Conservation (phyloP, 1,140 invertebrate genomes). For the Drosophila watanabei region DNA sequence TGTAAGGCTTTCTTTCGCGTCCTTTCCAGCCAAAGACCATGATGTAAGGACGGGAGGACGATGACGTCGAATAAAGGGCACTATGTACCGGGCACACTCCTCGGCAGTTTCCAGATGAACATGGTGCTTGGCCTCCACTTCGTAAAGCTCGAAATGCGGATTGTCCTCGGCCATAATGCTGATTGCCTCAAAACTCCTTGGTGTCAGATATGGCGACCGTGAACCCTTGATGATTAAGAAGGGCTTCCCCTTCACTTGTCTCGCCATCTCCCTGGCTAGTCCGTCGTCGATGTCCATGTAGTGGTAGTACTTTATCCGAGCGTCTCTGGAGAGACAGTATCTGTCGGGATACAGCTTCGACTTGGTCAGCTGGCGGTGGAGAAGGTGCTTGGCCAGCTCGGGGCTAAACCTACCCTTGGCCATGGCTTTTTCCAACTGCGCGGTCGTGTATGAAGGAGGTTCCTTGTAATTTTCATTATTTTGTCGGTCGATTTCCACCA, state of each 20-base stretch:
- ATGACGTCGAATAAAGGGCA: conserved; percentile 86
- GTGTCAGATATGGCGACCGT: conserved; percentile 73
- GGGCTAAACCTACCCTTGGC: conserved; percentile 86
- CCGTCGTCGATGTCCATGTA: conserved; percentile 78
- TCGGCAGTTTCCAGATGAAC: conserved; percentile 90
- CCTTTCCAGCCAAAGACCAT: conserved; percentile 34
- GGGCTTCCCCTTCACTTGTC: conserved; percentile 51
- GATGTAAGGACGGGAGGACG: conserved; percentile 25
- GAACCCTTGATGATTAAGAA: conserved; percentile 64
- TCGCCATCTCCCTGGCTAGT: conserved; percentile 37
- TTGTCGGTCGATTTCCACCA: conserved; percentile 53
- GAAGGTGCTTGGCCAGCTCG: conserved; percentile 87
- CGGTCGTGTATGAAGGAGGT: conserved; percentile 87
- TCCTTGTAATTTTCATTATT: conserved; percentile 65
- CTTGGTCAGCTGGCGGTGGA: conserved; percentile 86
- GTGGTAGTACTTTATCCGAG: conserved; percentile 85
- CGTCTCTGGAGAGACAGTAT: conserved; percentile 88
- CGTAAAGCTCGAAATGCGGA: conserved; percentile 87
- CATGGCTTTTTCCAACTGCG: conserved; percentile 86
- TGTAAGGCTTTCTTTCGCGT: background rate
- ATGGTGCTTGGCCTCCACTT: conserved; percentile 87
- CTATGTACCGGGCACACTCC: conserved; percentile 86
- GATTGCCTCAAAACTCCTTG: too few species aligned
- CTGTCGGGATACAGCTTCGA: conserved; percentile 87
- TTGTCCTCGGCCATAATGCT: conserved; percentile 59